These are phyloP conservation scores for Neolamprologus falcicula DNA, from an alignment of 2,113 vertebrate genomes.

Conservation along the genomic window DNA sequence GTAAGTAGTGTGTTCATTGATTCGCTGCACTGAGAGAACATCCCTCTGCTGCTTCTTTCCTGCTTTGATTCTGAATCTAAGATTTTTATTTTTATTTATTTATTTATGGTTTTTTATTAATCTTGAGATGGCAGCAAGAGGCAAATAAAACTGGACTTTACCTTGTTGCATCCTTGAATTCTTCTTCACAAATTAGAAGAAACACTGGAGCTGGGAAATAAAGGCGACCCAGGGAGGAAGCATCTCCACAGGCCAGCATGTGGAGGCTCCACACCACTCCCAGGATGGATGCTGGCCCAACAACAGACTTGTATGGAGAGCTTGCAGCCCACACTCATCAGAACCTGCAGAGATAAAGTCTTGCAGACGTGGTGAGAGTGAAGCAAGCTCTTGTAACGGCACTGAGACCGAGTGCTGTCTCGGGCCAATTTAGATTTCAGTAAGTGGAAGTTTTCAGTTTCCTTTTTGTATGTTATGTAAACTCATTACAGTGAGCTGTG, in stretches of 20 bases:
- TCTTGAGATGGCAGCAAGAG: background rate
- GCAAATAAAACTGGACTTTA: background rate
- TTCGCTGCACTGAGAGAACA: background rate
- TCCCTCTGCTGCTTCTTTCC: background rate
- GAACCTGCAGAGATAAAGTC: background rate
- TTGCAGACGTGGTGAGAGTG: background rate
- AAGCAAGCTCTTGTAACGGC: background rate
- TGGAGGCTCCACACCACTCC: background rate
- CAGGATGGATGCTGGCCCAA: background rate
- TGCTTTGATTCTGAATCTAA: background rate
- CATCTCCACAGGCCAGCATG: background rate
- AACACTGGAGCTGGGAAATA: background rate
- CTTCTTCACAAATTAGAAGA: accelerated
- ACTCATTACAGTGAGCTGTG: background rate
- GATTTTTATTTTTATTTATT: background rate
- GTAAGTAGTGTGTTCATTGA: background rate
- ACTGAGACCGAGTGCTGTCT: background rate
- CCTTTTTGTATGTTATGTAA: background rate
- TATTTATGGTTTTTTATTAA: background rate
- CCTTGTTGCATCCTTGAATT: background rate
- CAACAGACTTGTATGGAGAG: background rate
- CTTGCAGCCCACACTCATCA: background rate
- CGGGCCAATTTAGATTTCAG: background rate
- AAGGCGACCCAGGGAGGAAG: background rate
- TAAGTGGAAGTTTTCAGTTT: background rate